Evolutionary conservation across 2,797 vertebrate species (phyloP), one percentile per base, ranked within the genome.

Genomic region (Oreochromis grahami): DNA sequence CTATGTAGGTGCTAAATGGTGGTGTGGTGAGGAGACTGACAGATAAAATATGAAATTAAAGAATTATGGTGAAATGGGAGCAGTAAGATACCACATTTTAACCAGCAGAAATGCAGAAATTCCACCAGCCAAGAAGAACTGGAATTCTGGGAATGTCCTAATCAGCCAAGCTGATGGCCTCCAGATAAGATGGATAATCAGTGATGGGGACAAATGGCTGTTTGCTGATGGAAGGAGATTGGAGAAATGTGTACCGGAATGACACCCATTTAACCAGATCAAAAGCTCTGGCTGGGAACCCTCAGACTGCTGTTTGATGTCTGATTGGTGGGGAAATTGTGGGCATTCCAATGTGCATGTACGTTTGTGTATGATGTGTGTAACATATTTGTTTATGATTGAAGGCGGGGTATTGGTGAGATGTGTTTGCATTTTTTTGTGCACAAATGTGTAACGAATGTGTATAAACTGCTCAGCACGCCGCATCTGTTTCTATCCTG

Each of bases 121-220:
- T 89, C 90, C 86, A 78, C 13, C 82, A 76, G 36, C 12, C 15
- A 63, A 85, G 53, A 86, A 48, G 41, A 89, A 90, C 82, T 91
- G 90, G 92, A 93, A 93, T 93, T 82, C 82, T 56, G 68, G 80
- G 91, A 94, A 95, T 90, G 93, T 91, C 41, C 74, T 83, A 92
- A 94, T 94, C 90, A 94, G 88, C 80, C 88, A 82, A 74, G 74
- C 85, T 93, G 90, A 93, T 94, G 91, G 88, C 84, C 86, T 94
- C 91, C 93, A 91, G 93, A 94, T 94, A 92, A 94, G 87, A 87
- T 8, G 79, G 76, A 91, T 88, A 93, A 93, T 94, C 84, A 92
- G 83, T 41, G 32, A 87, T 74, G 72, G 80, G 86, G 90, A 91
- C 89, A 89, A 90, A 91, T 77, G 85, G 86, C 78, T 83, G 88